Evolutionary conservation across 2,888 invertebrate species (phyloP).

Genomic region (Eupithecia abbreviata): DNA sequence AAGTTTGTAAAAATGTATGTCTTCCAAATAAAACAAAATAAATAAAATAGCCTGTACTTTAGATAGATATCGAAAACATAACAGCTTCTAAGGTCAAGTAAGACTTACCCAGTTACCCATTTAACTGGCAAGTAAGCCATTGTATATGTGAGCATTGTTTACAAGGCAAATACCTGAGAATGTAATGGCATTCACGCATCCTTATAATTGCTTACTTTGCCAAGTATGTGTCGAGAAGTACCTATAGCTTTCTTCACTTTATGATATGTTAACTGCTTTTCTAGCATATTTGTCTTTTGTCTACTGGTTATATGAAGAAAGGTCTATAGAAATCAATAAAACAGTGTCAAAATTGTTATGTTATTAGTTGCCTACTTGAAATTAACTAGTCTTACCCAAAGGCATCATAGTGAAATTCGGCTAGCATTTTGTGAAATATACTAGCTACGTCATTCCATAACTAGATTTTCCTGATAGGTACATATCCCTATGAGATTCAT

Average conservation of each 20-base stretch:
- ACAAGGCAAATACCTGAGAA: conserved; percentile 5
- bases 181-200: background rate
- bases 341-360: background rate
- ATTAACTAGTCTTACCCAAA: background rate
- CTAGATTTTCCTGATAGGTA: background rate
- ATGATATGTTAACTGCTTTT: conserved; percentile 3
- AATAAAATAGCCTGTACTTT: background rate
- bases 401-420: background rate
- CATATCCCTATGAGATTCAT: too few relatives aligned
- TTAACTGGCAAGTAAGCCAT: conserved; percentile 4
- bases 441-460: background rate
- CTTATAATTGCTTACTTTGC: conserved; percentile 4
- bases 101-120: background rate
- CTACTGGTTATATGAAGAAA: background rate
- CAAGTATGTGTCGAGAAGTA: background rate
- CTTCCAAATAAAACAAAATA: too few relatives aligned
- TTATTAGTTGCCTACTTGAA: background rate
- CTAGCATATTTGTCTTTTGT: background rate
- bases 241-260: background rate
- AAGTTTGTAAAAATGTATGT: too few relatives aligned
- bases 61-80: background rate
- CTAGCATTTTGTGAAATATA: background rate
- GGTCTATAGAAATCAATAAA: background rate
- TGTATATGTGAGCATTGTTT: background rate
- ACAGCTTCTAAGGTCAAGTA: background rate